Evolutionary conservation across 2,113 vertebrate species (phyloP).

Genomic region (Galemys pyrenaicus): DNA sequence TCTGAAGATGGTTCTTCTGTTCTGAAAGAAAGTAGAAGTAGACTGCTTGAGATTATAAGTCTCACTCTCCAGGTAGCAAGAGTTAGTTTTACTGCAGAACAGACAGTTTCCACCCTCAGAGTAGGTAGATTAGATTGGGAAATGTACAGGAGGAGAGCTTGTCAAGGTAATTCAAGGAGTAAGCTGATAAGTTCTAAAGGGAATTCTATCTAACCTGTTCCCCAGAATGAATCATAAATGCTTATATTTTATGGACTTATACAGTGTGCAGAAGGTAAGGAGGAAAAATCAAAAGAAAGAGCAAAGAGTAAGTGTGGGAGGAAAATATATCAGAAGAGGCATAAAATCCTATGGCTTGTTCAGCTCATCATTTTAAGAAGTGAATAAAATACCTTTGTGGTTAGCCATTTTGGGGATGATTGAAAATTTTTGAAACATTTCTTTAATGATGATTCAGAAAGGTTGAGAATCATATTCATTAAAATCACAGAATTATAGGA

Average conservation of each 20-base stretch:
- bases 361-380: slow-evolving; percentile 18
- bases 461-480: background rate
- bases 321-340: slow-evolving; percentile 14
- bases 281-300: background rate
- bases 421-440: background rate
- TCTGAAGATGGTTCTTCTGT: slow-evolving; percentile 59
- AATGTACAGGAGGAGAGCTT: slow-evolving; percentile 42
- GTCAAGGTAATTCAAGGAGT: slow-evolving; percentile 56
- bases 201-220: slow-evolving; percentile 46
- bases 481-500: background rate
- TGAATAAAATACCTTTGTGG: slow-evolving; percentile 8
- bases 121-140: slow-evolving; percentile 33
- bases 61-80: slow-evolving; percentile 35
- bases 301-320: background rate
- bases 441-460: slow-evolving; percentile 6
- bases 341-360: background rate
- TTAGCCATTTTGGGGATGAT: background rate
- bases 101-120: slow-evolving; percentile 34
- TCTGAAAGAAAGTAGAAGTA: slow-evolving; percentile 54
- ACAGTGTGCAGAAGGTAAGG: slow-evolving; percentile 30
- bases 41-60: background rate
- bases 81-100: slow-evolving; percentile 59
- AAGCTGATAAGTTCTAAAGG: slow-evolving; percentile 55
- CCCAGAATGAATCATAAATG: slow-evolving; percentile 49
- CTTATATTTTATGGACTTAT: slow-evolving; percentile 59